phyloP scores from a whole-genome alignment of 2,113 vertebrate species.

The Engystomops pustulosus region DNA sequence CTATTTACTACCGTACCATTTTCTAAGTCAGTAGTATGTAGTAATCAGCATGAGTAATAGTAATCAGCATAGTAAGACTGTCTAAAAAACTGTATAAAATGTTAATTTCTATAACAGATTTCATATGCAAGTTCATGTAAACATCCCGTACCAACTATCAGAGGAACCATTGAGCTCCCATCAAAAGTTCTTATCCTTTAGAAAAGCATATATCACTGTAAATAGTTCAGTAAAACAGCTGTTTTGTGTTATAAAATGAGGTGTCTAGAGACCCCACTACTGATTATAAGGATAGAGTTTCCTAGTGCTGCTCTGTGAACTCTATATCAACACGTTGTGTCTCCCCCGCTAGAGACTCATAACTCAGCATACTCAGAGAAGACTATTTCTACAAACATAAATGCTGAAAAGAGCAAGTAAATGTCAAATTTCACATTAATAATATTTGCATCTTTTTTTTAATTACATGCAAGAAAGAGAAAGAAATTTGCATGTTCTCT shows the following conservation, averaged over 20 bases:
- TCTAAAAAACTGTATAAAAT: no score
- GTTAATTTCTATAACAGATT: background rate
- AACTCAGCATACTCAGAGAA: constrained; percentile 30
- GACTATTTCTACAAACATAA: background rate
- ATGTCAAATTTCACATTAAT: constrained; percentile 48
- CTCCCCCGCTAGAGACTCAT: constrained; percentile 8
- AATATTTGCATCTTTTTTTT: constrained; percentile 41
- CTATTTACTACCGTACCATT: no score
- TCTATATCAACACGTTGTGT: constrained; percentile 26
- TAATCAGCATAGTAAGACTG: no score
- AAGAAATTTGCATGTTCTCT: constrained; percentile 40
- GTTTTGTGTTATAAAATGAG: constrained; percentile 18
- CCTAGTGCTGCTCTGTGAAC: constrained; percentile 14
- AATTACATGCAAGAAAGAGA: constrained; percentile 32
- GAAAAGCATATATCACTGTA: background rate
- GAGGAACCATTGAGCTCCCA: background rate
- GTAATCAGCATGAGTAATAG: no score
- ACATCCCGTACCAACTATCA: background rate
- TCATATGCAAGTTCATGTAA: background rate
- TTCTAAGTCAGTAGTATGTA: no score
- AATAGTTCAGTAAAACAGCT: constrained; percentile 7
- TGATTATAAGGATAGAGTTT: constrained; percentile 19
- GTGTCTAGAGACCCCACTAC: background rate
- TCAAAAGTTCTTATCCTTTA: background rate
- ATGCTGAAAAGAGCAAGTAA: constrained; percentile 42